phyloP scores from a whole-genome alignment of 2,888 invertebrate genomes.

The Spicauda simplicius region DNA sequence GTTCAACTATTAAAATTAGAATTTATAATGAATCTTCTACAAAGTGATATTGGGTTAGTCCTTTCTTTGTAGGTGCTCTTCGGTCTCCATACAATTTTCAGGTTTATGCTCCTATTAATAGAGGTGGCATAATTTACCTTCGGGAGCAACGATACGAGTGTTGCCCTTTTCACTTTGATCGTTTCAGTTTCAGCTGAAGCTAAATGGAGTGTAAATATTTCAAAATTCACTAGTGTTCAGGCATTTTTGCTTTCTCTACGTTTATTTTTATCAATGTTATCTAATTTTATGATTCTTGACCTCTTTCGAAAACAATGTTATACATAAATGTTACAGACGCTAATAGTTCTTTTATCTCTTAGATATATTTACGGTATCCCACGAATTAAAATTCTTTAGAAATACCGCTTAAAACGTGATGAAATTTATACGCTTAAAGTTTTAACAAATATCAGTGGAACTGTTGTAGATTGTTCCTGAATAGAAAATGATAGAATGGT shows the following conservation, averaged over 20 bases:
- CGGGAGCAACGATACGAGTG: not conserved
- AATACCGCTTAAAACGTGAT: no score
- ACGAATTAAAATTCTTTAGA: no score
- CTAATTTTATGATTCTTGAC: not conserved
- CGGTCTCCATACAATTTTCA: not conserved
- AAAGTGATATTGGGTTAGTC: conserved; percentile 10
- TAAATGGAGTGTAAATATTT: conserved; percentile 40
- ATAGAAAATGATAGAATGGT: no score
- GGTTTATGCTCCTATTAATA: not conserved
- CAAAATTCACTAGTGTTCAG: not conserved
- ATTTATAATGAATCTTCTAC: conserved; percentile 31
- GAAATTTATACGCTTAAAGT: no score
- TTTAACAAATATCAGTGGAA: no score
- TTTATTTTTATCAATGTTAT: no score
- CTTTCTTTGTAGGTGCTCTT: conserved; percentile 2
- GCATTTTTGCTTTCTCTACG: not conserved
- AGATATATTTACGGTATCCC: no score
- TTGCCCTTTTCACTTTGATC: conserved; percentile 37
- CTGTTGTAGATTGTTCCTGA: no score
- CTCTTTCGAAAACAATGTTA: not conserved
- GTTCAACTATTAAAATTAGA: conserved; percentile 32
- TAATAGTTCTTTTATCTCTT: no score
- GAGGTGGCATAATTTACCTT: not conserved
- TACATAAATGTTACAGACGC: no score
- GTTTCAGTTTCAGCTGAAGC: conserved; percentile 36